Base-by-base conservation (phyloP, 2,797 vertebrate genomes). In the Parotocinclus haroldoi region DNA sequence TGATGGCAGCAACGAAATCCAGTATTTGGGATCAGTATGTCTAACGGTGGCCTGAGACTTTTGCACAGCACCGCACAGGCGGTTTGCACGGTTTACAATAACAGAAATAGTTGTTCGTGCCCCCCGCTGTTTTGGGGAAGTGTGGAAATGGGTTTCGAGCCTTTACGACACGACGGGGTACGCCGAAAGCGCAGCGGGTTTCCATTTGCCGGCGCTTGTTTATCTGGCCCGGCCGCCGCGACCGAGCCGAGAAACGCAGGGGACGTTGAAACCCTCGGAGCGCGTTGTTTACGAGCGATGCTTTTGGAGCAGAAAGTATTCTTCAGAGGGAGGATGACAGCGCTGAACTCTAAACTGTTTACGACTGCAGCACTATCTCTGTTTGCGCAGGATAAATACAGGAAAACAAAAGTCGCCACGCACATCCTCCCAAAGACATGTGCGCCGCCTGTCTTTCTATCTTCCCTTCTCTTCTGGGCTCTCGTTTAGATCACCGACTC, bases 331-430 rank as follows among this genome's bases (percentile, higher is more conserved):
- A 42, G 53, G 73, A 69, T 60, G 54, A 72, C 68, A 68, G 66
- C 59, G 58, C 45, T 46, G 37, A 64, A 66, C 55, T 40, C 37
- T 78, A 72, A 75, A 76, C 76, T 64, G 76, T 78, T 73, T 76
- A 78, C 61, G 58, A 66, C 60, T 71, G 54, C 59, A 71, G 76
- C 77, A 73, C 77, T 74, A 79, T 79, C 74, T 79, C 63, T 68
- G 63, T 69, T 63, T 59, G 63, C 54, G 58, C 71, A 76, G 74
- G 60, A 70, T 76, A 79, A 79, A 79, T 76, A 79, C 74, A 75
- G 77, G 77, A 76, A 79, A 68, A 70, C 37, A 44, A n/a, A n/a
- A 79, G 63, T 74, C 69, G 63, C 27, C 60, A 46, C 57, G 51
- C 27, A 68, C 59, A 67, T 69, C 72, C 76, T 63, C 44, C 10